These are phyloP conservation scores for Gyps fulvus DNA, from an alignment of 2,113 vertebrate genomes.

Conservation along the genomic window DNA sequence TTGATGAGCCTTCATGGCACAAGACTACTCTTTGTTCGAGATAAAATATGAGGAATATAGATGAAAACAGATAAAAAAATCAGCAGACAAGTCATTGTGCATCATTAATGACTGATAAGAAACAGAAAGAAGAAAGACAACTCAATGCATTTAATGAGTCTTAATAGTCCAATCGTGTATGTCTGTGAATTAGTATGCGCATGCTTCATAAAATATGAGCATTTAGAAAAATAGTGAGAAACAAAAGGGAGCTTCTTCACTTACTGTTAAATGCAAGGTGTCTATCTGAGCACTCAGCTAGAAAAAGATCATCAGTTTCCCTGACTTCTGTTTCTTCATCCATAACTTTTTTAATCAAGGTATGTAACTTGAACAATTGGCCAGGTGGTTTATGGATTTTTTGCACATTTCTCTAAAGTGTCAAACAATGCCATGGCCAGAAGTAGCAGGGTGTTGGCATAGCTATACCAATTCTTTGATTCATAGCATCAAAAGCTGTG, in stretches of 20 bases:
- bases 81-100: constrained; percentile 26
- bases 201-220: constrained; percentile 33
- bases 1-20: constrained; percentile 52
- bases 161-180: constrained; percentile 24
- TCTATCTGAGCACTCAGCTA: neutral
- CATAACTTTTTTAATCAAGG: constrained; percentile 8
- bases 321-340: constrained; percentile 14
- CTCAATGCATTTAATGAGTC: constrained; percentile 46
- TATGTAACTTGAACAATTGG: neutral
- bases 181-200: neutral
- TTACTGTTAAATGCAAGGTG: neutral
- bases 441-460: neutral
- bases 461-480: neutral
- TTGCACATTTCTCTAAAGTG: neutral
- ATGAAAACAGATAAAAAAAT: constrained; percentile 35
- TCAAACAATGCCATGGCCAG: neutral
- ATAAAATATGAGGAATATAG: constrained; percentile 52
- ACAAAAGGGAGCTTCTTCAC: neutral
- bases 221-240: constrained; percentile 9
- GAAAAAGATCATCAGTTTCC: neutral
- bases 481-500: neutral
- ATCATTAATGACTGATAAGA: constrained; percentile 64
- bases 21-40: constrained; percentile 49
- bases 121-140: constrained; percentile 48
- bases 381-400: constrained; percentile 1